A percentile compares a stretch with the other conserved stretches of the same genome.
Evolutionary conservation across 2,797 vertebrate species (phyloP).

Genomic region (Aeoliscus strigatus): DNA sequence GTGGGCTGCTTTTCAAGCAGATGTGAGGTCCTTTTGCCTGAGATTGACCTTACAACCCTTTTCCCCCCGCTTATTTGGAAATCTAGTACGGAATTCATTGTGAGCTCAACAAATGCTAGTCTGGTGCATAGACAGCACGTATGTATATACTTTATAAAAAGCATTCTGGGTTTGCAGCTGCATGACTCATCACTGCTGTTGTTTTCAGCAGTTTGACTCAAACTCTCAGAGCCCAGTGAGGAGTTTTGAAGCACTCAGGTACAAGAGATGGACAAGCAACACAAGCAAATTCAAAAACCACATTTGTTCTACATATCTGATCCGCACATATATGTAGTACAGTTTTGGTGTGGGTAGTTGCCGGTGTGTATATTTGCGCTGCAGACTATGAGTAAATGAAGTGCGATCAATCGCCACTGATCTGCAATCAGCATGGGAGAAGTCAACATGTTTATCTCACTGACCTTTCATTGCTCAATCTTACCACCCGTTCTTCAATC

Average conservation of each 20-base stretch:
- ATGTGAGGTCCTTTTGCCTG: too few relatives aligned
- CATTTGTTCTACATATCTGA: too few relatives aligned
- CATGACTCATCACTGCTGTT: constrained; percentile 38
- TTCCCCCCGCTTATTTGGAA: too few relatives aligned
- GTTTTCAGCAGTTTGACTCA: constrained; percentile 27
- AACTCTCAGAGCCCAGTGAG: background rate
- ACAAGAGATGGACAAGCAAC: background rate
- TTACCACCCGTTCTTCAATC: constrained; percentile 16
- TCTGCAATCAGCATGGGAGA: constrained; percentile 41
- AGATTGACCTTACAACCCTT: too few relatives aligned
- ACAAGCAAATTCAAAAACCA: too few relatives aligned
- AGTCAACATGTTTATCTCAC: constrained; percentile 40
- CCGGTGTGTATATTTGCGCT: constrained; percentile 10
- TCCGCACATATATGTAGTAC: too few relatives aligned
- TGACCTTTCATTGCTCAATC: constrained; percentile 37
- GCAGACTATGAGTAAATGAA: constrained; percentile 17
- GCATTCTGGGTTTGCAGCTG: constrained; percentile 19
- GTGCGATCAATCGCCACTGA: constrained; percentile 35
- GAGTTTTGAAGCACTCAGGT: too few relatives aligned
- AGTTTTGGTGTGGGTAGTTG: background rate
- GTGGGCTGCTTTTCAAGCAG: too few relatives aligned
- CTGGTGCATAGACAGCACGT: too few relatives aligned
- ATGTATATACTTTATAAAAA: constrained; percentile 16
- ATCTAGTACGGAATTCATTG: too few relatives aligned
- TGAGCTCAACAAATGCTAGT: too few relatives aligned